Conservation (phyloP, 1,140 invertebrate genomes). For the Euwallacea similis region DNA sequence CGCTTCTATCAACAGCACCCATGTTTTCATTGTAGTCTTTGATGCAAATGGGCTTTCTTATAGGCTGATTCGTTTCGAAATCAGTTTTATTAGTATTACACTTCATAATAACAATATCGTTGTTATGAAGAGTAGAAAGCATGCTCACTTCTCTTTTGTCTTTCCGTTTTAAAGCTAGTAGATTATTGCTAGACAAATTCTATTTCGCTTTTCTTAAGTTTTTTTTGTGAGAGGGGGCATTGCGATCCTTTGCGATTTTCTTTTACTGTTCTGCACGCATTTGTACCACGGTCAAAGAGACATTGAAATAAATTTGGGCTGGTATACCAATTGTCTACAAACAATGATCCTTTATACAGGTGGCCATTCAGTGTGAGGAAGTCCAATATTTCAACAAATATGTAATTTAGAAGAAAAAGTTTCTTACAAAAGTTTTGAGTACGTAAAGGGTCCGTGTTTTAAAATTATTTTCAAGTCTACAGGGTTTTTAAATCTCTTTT, state of each 20-base stretch:
- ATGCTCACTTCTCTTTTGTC: slow-evolving; percentile 47
- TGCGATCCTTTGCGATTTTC: slow-evolving; percentile 10
- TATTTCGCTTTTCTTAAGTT: slow-evolving; percentile 41
- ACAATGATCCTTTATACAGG: too few relatives aligned
- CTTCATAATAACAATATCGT: too few relatives aligned
- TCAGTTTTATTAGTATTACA: slow-evolving; percentile 35
- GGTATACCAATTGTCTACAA: slow-evolving; percentile 2
- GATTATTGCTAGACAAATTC: slow-evolving; percentile 36
- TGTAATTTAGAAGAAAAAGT: too few relatives aligned
- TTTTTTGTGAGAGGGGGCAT: slow-evolving; percentile 47
- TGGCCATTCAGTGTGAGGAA: too few relatives aligned
- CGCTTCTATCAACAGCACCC: slow-evolving; percentile 49
- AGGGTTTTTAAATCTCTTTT: too few relatives aligned
- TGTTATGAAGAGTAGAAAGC: slow-evolving; percentile 45
- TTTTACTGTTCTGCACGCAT: background rate
- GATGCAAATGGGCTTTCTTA: too few relatives aligned
- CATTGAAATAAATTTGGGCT: background rate
- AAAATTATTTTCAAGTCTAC: too few relatives aligned
- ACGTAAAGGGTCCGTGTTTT: too few relatives aligned
- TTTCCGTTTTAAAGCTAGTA: slow-evolving; percentile 47
- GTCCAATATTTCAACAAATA: too few relatives aligned
- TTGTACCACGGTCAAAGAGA: background rate
- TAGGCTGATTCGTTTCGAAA: slow-evolving; percentile 44
- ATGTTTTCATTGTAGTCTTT: slow-evolving; percentile 49
- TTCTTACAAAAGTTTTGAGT: too few relatives aligned